These are phyloP conservation scores for Eurois occulta DNA, from an alignment of 2,888 invertebrate species.

Conservation along the genomic window DNA sequence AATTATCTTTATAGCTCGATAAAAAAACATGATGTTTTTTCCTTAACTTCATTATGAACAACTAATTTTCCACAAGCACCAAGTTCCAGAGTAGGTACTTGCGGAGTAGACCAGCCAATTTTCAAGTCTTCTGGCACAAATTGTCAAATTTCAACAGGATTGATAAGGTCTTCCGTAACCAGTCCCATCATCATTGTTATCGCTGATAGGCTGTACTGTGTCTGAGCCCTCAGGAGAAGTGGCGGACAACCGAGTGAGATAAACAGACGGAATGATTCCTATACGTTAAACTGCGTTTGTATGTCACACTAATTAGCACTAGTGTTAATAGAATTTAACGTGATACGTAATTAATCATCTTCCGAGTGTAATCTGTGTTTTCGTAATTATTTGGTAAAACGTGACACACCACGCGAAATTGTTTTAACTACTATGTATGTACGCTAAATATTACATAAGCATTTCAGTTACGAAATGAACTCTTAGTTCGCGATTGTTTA, in stretches of 20 bases:
- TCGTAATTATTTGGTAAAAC: not conserved
- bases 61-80: not conserved
- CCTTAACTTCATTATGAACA: not conserved
- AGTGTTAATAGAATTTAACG: conserved; percentile 3
- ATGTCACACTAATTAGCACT: not conserved
- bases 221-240: not conserved
- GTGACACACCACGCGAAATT: not conserved
- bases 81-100: not conserved
- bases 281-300: not conserved
- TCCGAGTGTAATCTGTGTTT: conserved; percentile 6
- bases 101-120: too few species aligned
- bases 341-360: conserved; percentile 17
- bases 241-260: not conserved
- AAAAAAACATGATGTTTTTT: not conserved
- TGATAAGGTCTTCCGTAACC: not conserved
- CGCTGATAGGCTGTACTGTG: not conserved
- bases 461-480: conserved; percentile 11
- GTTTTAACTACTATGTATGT: conserved; percentile 20
- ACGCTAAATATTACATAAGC: conserved; percentile 42
- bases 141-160: not conserved
- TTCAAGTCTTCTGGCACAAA: too few species aligned
- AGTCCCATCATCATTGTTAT: not conserved
- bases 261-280: too few species aligned
- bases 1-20: not conserved
- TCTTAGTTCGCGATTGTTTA: conserved; percentile 33